Conservation (phyloP, 1,140 invertebrate genomes). For the Contarinia nasturtii region DNA sequence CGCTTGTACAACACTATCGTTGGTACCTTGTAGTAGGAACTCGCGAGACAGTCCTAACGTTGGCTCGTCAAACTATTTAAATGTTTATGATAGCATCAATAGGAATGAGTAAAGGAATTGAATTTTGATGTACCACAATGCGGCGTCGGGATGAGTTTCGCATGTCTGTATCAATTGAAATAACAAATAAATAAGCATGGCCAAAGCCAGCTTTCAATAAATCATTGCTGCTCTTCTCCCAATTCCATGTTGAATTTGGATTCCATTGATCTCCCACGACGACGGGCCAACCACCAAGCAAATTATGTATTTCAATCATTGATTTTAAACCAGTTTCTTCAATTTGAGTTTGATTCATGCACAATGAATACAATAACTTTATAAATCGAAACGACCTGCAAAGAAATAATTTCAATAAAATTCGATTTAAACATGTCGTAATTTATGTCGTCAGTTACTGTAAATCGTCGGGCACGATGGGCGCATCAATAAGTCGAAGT, state of each 20-base stretch:
- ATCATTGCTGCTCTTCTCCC: slow-evolving; percentile 11
- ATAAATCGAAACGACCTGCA: background rate
- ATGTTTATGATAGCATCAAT: slow-evolving; percentile 5
- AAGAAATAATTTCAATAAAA: too few species aligned
- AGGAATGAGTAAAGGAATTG: background rate
- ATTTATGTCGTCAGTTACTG: too few species aligned
- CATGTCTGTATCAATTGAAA: slow-evolving; percentile 30
- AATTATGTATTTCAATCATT: slow-evolving; percentile 25
- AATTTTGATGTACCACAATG: slow-evolving; percentile 1
- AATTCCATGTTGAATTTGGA: slow-evolving; percentile 22
- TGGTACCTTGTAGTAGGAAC: slow-evolving; percentile 30
- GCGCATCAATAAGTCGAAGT: background rate
- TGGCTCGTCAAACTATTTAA: slow-evolving; percentile 34
- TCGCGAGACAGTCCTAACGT: slow-evolving; percentile 33
- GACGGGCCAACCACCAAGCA: slow-evolving; percentile 40
- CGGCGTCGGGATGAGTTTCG: slow-evolving; percentile 17
- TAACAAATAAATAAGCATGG: slow-evolving; percentile 10
- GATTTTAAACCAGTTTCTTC: slow-evolving; percentile 21
- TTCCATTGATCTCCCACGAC: slow-evolving; percentile 31
- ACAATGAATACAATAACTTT: slow-evolving; percentile 11
- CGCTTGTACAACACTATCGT: slow-evolving; percentile 17
- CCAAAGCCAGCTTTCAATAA: slow-evolving; percentile 5
- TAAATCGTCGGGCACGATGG: background rate
- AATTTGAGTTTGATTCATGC: slow-evolving; percentile 14
- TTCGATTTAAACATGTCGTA: too few species aligned